Base-by-base conservation (phyloP, 2,888 invertebrate species). In the Perithous albicinctus region DNA sequence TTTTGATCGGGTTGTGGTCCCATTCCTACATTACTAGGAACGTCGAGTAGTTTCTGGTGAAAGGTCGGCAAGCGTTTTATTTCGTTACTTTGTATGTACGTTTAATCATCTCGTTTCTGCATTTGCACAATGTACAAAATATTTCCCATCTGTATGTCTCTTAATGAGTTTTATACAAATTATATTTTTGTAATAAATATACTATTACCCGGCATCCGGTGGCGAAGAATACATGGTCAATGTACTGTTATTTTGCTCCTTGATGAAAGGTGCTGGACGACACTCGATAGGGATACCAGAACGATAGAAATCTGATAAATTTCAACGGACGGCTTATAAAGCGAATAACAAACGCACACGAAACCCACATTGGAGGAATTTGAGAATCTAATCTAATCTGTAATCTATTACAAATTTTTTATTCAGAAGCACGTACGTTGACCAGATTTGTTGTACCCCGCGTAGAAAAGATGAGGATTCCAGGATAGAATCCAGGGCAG, bases 21-120 rank as follows among this genome's bases (percentile, higher is more conserved):
- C 64, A 69, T 69, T 78, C 82, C 81, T 87, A 85, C 85, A 85
- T 85, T 85, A 59, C 83, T 64, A 78, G 78, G 79, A 80, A 73
- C 12, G 18, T 15, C 32, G 2, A 48, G 6, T 46, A 48, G 48
- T 23, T 48, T n/a, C 18, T 32, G 29, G 12, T 20, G 66, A 67
- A 15, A 12, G 48, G 18, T 48, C 18, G 29, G 48, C 12, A 32
- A 35, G 20, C 12, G 32, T 48, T 48, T 32, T 48, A 4, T 35
- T 48, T 20, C 8, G 1, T 0, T n/a, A n/a, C 1, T 43, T 43
- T n/a, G 5, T 15, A 43, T 12, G 7, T 48, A 6, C 23, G 0
- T 2, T 23, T 10, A 12, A 0, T 51, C 6, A 51, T 10, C 8
- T 12, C 12, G 10, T 23, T 20, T 51, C 12, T 23, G 2, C 29